Evolutionary conservation across 2,797 vertebrate genomes (phyloP), one percentile per base, ranked within the genome.

Genomic region (Enteromius unitaeniatus): DNA sequence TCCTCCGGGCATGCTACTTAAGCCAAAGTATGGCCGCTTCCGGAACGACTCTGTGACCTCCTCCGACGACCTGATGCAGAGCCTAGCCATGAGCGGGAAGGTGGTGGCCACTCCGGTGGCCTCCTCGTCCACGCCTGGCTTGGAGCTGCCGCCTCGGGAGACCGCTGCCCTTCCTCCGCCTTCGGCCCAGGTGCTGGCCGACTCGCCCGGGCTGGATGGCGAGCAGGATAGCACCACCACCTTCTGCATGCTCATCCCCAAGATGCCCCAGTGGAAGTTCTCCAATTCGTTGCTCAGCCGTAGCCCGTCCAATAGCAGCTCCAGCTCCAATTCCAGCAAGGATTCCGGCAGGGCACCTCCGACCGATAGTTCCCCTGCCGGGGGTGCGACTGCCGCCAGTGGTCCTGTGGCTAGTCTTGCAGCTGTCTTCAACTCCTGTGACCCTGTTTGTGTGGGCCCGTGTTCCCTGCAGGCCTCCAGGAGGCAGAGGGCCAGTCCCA

Each of bases 181-280:
- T 69, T 75, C 92, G 47, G 87, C 93, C 47, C 80, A 92, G 84
- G 92, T 94, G 15, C 90, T 93, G 81, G 94, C 93, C n/a, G 95
- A 96, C 87, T 96, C 95, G 15, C 94, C 95, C 6, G 92, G 93
- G 89, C 83, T 93, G 86, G 94, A 96, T 14, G 95, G 96, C 23
- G 97, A 98, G 76, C 96, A 95, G 89, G 97, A 99, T 84, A 93
- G 91, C 81, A 94, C 95, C 89, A 98, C 97, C 85, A 97, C 97
- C 85, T 99, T 98, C 92, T 98, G 97, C 93, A 97, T 96, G 94
- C 95, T 98, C 88, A 96, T 99, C 88, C 97, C 97, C 31, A 96
- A 92, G 89, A 97, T 97, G 95, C 96, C 97, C 86, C 97, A 97
- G 81, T 99, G 97, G 97, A 98, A 98, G 94, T 97, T 98, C 92